Percentiles rank a stretch among this genome's conserved stretches.
Evolutionary conservation across 30 jellyfish, hydroid and myxozoan genomes (phyloP).

Genomic region (Rhopilema esculentum): DNA sequence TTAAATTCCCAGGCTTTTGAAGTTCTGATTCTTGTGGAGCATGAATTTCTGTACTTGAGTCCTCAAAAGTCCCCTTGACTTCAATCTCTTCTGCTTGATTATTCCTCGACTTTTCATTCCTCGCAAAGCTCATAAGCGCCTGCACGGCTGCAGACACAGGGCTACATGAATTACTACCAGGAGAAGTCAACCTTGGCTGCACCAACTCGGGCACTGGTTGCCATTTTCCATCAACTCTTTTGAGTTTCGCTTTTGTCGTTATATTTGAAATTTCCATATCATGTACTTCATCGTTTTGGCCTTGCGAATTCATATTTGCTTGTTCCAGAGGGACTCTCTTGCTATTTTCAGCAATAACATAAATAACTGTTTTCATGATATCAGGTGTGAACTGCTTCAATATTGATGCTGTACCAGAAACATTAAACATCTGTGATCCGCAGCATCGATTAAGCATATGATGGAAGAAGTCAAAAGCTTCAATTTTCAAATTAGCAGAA

Average conservation of each 20-base stretch:
- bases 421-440: constrained; percentile 57
- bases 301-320: constrained; percentile 21
- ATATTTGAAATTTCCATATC: constrained; percentile 71
- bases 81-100: neutral
- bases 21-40: neutral
- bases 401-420: constrained; percentile 78
- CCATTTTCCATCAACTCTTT: constrained; percentile 14
- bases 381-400: constrained; percentile 88
- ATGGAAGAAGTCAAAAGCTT: constrained; percentile 90
- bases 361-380: constrained; percentile 67
- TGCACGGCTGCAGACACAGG: constrained; percentile 98
- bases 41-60: neutral
- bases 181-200: constrained; percentile 79
- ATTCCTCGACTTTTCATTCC: constrained; percentile 4
- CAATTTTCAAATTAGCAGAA: constrained; percentile 67
- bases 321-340: constrained; percentile 9
- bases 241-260: constrained; percentile 39
- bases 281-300: constrained; percentile 41
- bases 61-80: neutral
- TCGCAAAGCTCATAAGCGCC: constrained; percentile 90
- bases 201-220: constrained; percentile 73
- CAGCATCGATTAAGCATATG: constrained; percentile 75
- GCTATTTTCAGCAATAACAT: constrained; percentile 57
- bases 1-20: constrained; percentile 15
- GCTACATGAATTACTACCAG: constrained; percentile 89